Evolutionary conservation across 2,888 invertebrate species (phyloP).

Genomic region (Fragum fragum): DNA sequence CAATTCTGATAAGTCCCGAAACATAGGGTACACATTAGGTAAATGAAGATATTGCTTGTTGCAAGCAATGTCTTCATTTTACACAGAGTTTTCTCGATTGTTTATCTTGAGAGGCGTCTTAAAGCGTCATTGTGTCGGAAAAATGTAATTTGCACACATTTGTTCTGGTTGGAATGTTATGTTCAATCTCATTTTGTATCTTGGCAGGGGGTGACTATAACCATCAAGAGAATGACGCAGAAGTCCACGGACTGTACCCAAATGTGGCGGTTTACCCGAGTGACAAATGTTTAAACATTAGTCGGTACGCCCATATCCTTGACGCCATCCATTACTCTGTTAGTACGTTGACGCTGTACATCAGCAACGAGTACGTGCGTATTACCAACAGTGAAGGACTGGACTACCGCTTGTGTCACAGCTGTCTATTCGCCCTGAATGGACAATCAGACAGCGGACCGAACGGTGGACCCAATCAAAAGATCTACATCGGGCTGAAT

Average conservation of each 20-base stretch:
- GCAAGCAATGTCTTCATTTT: too few relatives aligned
- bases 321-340: slow-evolving; percentile 5
- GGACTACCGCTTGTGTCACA: slow-evolving; percentile 38
- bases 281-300: slow-evolving; percentile 39
- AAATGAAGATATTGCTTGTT: too few relatives aligned
- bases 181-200: not conserved
- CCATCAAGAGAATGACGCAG: slow-evolving; percentile 39
- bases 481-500: slow-evolving; percentile 47
- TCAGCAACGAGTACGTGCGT: slow-evolving; percentile 57
- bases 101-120: too few relatives aligned
- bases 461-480: slow-evolving; percentile 32
- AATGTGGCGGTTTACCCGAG: slow-evolving; percentile 40
- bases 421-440: slow-evolving; percentile 61
- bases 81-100: too few relatives aligned
- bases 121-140: too few relatives aligned
- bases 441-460: slow-evolving; percentile 49
- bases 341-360: slow-evolving; percentile 44
- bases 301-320: not conserved
- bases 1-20: too few relatives aligned
- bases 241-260: slow-evolving; percentile 36
- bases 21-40: too few relatives aligned
- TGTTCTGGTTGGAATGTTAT: too few relatives aligned
- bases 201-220: not conserved
- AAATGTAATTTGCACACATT: too few relatives aligned
- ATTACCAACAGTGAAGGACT: slow-evolving; percentile 54